Conservation (phyloP, 2,888 invertebrate species). For the Mesorhabditis sp. region DNA sequence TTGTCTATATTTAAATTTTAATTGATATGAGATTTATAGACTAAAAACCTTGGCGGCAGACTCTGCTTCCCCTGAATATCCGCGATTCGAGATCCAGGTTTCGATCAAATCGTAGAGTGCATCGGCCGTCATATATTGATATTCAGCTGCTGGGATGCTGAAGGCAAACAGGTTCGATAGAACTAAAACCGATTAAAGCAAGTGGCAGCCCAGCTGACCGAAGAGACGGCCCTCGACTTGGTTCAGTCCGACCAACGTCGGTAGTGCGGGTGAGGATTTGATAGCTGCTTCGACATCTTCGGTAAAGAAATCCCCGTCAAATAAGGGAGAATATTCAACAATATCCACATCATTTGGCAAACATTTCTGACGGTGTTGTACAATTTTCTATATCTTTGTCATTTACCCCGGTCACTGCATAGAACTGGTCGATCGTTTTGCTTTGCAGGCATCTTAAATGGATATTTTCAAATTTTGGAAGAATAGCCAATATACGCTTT, state of each 20-base stretch:
- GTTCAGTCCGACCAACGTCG: background rate
- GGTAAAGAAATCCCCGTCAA: constrained; percentile 4
- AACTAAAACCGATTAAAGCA: background rate
- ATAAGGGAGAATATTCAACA: background rate
- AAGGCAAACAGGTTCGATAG: background rate
- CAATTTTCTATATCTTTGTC: background rate
- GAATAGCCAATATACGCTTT: too few relatives aligned
- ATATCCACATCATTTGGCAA: background rate
- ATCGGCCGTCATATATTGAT: background rate
- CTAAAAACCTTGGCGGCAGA: background rate
- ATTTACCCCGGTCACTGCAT: background rate
- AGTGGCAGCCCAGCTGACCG: background rate
- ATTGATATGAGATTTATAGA: too few relatives aligned
- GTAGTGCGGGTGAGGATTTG: background rate
- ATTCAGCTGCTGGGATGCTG: background rate
- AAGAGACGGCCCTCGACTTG: background rate
- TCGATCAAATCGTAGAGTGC: constrained; percentile 4
- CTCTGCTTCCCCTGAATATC: background rate
- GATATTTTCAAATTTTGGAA: too few relatives aligned
- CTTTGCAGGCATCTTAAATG: background rate
- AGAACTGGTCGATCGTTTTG: background rate
- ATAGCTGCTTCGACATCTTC: background rate
- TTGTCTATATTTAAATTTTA: background rate
- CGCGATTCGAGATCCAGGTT: background rate
- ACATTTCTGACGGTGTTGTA: background rate